Base-by-base conservation (phyloP, 2,888 invertebrate species). In the Ctenicera cuprea region DNA sequence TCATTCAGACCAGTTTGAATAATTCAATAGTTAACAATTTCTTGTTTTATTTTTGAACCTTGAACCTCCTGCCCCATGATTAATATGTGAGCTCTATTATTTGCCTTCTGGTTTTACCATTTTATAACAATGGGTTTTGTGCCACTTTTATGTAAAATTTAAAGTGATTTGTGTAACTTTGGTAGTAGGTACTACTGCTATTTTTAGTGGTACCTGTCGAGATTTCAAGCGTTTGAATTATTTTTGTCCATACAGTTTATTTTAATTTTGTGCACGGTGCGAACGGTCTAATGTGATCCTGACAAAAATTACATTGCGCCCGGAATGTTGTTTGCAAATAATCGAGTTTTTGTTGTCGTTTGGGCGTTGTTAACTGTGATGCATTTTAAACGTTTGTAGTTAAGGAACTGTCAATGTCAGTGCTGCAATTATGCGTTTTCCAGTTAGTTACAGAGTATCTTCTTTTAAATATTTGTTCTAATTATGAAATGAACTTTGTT, bases 401-500 rank as follows among this genome's bases (percentile, higher is more conserved):
- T 30, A 50, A 50, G 7, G 45, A 45, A 50, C 22, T 12, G 11
- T 1, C 14, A 3, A 14, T 30, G 14, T 7, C 30, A 5, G 30
- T 30, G n/a, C n/a, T 54, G 14, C 30, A n/a, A n/a, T 30, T 54
- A 54, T 4, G 5, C 48, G 48, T 20, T 48, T 20, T 18, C 16
- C 20, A 18, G 48, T 48, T 48, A 48, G 48, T 54, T 54, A 16
- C 30, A 43, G 20, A 52, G 16, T 26, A 26, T 26, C 26, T 18
- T 20, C 38, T 65, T 43, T 38, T 26, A 22, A 57, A 67, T 38
- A 43, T 57, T 57, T 37, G 45, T 67, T 67, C 67, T 67, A 67
- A 67, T 67, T 67, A 59, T 38, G 61, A 22, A 11, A 5, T 69
- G 67, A 59, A 67, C 67, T 67, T 67, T 43, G 61, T 20, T 69